These are phyloP conservation scores for Microcebus ravelobensis DNA, from an alignment of 2,113 vertebrate species.

Conservation along the genomic window DNA sequence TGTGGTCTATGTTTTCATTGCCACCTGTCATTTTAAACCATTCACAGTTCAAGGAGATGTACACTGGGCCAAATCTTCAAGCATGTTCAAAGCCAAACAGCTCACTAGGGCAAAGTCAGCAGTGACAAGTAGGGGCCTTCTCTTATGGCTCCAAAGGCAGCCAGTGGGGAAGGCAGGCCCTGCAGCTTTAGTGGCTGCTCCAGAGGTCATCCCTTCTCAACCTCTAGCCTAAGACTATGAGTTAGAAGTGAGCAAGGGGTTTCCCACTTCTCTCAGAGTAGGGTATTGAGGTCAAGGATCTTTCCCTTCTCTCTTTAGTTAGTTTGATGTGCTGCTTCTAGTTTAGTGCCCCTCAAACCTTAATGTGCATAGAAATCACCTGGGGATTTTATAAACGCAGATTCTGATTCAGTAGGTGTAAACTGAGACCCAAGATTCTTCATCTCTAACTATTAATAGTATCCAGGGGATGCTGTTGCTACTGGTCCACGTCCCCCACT, in stretches of 20 bases:
- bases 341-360: background rate
- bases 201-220: background rate
- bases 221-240: background rate
- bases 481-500: background rate
- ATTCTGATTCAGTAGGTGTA: background rate
- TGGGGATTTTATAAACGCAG: background rate
- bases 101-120: background rate
- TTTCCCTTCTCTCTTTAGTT: background rate
- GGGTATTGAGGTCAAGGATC: background rate
- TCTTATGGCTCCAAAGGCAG: background rate
- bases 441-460: background rate
- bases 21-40: background rate
- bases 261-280: background rate
- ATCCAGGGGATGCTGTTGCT: background rate
- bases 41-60: background rate
- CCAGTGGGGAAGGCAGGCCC: background rate
- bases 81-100: background rate
- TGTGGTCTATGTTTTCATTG: background rate
- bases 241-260: background rate
- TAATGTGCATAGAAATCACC: background rate
- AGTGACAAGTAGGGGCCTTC: background rate
- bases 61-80: background rate
- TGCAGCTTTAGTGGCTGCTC: background rate
- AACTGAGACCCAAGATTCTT: background rate
- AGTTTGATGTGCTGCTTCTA: background rate